Base-by-base conservation (phyloP, 2,797 vertebrate species). In the Clarias pachynema region DNA sequence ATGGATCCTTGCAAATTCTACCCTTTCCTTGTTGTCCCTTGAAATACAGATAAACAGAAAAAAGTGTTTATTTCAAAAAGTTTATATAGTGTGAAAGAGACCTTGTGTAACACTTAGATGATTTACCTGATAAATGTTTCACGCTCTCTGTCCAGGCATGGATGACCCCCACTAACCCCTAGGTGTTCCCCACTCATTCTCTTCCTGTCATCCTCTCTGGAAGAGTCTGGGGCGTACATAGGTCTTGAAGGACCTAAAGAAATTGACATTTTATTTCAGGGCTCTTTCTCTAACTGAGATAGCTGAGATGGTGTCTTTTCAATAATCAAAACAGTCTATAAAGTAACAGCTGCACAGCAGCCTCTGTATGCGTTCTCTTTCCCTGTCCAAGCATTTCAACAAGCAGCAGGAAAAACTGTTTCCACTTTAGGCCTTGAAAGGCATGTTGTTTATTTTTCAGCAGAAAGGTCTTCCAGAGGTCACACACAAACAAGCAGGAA, bases 1-100 rank as follows among this genome's bases (percentile, higher is more conserved):
- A 92, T 97, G 98, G 89, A 98, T 96, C 93, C 97, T 95, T 77
- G 97, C 94, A 84, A 98, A 98, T 84, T 99, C 98, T 91, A 98
- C 95, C 87, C 97, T 95, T 75, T 99, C 97, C 91, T 99, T 99
- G 93, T 96, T 98, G 90, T 99, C 97, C 94, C 98, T 96, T 90
- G 60, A 49, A 90, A 88, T 15, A 84, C 68, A 63, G 15, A 88
- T 72, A 81, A 20, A 84, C 37, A 78, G 87, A 53, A 44, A 9
- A 9, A 44, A 9, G 8, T 44, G 40, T 44, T 70, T 34, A 80
- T 59, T 79, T 66, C 75, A 4, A 73, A 72, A 7, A 65, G 65
- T 79, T 22, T 20, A n/a, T 12, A 12, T 69, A 70, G 34, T 44
- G 2, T 63, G n/a, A 65, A 8, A 29, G 86, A 91, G 84, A 83